Evolutionary conservation across 2,888 invertebrate genomes (phyloP).

Genomic region (Andrena hattorfiana): DNA sequence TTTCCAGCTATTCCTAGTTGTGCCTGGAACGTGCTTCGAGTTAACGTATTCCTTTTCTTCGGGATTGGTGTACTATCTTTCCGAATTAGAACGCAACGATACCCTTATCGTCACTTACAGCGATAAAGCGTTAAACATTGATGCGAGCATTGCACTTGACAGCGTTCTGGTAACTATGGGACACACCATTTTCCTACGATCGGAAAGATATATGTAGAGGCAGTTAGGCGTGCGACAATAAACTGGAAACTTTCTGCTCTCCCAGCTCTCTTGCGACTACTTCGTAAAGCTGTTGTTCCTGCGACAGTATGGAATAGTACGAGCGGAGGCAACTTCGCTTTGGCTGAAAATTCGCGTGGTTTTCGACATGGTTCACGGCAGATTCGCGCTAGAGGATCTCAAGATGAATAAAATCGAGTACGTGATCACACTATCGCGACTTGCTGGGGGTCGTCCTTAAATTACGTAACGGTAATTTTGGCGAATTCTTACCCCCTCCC

Average conservation of each 20-base stretch:
- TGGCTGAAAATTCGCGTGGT: background rate
- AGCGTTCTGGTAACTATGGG: slow-evolving; percentile 30
- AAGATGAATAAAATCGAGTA: slow-evolving; percentile 11
- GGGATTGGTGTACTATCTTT: slow-evolving; percentile 26
- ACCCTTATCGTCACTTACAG: slow-evolving; percentile 3
- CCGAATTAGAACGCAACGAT: slow-evolving; percentile 7
- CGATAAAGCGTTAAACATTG: slow-evolving; percentile 16
- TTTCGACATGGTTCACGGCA: background rate
- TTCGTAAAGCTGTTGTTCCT: background rate
- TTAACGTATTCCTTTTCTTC: slow-evolving; percentile 24
- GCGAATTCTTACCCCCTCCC: too few species aligned
- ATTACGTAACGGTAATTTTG: too few species aligned
- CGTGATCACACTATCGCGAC: background rate
- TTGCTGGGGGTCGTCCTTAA: too few species aligned
- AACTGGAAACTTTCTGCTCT: background rate
- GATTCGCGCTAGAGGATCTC: background rate
- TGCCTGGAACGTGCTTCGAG: background rate
- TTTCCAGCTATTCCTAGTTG: background rate
- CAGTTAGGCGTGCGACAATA: too few species aligned
- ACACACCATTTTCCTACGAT: too few species aligned
- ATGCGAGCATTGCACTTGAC: slow-evolving; percentile 16
- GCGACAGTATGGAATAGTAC: background rate
- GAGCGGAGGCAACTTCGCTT: background rate
- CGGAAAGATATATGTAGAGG: too few species aligned
- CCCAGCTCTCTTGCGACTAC: slow-evolving; percentile 16